These are phyloP conservation scores for Eugnorisma glareosa DNA, from an alignment of 2,888 invertebrate genomes.

Conservation along the genomic window DNA sequence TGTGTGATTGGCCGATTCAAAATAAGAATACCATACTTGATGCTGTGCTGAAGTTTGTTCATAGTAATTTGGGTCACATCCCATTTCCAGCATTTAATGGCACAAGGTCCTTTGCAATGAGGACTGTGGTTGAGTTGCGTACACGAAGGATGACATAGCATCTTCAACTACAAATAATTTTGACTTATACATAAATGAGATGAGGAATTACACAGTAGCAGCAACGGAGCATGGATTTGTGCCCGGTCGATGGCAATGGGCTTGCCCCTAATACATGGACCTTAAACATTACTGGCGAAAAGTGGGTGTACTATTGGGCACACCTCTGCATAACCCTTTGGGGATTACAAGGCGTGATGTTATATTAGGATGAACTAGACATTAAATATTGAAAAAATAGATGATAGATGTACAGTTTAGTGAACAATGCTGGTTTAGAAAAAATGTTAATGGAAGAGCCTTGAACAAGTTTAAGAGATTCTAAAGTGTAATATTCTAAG, in stretches of 20 bases:
- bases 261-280: not conserved
- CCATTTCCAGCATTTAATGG: slow-evolving; percentile 78
- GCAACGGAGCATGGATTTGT: not conserved
- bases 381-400: not conserved
- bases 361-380: not conserved
- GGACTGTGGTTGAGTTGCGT: slow-evolving; percentile 69
- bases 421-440: not conserved
- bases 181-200: not conserved
- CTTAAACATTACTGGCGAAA: not conserved
- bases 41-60: slow-evolving; percentile 40
- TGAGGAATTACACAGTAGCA: not conserved
- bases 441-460: not conserved
- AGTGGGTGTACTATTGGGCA: too few relatives aligned
- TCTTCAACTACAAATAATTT: slow-evolving; percentile 70
- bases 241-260: not conserved
- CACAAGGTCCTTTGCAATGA: slow-evolving; percentile 64
- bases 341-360: not conserved
- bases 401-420: not conserved
- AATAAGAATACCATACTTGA: slow-evolving; percentile 92
- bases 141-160: slow-evolving; percentile 69
- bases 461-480: too few relatives aligned
- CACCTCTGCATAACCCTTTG: not conserved
- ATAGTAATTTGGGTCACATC: slow-evolving; percentile 72
- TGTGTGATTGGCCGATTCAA: slow-evolving; percentile 92
- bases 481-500: too few relatives aligned